Evolutionary conservation across 2,888 invertebrate species (phyloP).

Genomic region (Drosophila algonquin): DNA sequence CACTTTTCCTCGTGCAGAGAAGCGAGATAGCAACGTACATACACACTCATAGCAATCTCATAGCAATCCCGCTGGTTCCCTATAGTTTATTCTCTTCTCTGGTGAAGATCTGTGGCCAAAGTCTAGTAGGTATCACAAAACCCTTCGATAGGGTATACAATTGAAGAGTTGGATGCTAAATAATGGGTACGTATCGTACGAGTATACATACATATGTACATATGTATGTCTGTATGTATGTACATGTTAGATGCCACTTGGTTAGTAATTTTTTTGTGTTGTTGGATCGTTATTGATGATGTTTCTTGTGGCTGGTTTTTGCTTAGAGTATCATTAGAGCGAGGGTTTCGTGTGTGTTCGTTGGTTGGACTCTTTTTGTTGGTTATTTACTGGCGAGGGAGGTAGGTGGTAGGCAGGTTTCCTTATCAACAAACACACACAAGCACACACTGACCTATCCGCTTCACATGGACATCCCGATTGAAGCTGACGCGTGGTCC

Average conservation of each 20-base stretch:
- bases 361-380: slow-evolving; percentile 34
- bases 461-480: slow-evolving; percentile 94
- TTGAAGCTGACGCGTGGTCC: slow-evolving; percentile 93
- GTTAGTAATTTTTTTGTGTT: slow-evolving; percentile 46
- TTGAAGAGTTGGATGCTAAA: not conserved
- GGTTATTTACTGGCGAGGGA: slow-evolving; percentile 50
- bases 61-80: no score
- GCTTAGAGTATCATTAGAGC: slow-evolving; percentile 45
- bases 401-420: slow-evolving; percentile 18
- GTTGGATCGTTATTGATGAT: slow-evolving; percentile 49
- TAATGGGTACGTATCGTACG: not conserved
- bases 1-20: no score
- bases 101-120: no score
- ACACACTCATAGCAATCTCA: no score
- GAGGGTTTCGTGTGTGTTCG: slow-evolving; percentile 10
- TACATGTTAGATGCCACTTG: slow-evolving; percentile 23
- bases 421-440: slow-evolving; percentile 35
- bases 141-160: not conserved
- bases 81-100: no score
- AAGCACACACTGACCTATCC: slow-evolving; percentile 89
- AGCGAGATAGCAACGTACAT: no score
- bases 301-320: slow-evolving; percentile 31
- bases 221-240: not conserved
- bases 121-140: no score
- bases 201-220: no score